Evolutionary conservation across 2,888 invertebrate genomes (phyloP).

Genomic region (Plemyria rubiginata): DNA sequence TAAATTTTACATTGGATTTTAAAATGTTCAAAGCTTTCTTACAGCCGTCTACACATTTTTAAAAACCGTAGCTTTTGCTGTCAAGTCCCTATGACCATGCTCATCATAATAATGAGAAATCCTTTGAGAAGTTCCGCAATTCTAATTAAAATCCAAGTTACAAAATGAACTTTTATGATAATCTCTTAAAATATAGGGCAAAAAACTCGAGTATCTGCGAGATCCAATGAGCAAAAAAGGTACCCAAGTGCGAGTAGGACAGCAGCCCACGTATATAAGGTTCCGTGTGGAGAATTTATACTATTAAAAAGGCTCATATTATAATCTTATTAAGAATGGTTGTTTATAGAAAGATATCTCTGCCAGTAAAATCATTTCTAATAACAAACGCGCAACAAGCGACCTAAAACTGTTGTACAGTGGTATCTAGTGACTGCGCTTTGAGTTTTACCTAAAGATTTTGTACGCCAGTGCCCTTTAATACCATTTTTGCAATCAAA

Average conservation of each 20-base stretch:
- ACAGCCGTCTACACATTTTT: neutral
- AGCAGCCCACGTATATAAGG: neutral
- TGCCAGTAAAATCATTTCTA: too few relatives aligned
- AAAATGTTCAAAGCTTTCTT: neutral
- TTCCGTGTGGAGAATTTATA: neutral
- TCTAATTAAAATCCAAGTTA: slow-evolving; percentile 55
- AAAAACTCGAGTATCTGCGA: slow-evolving; percentile 46
- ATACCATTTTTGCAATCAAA: too few relatives aligned
- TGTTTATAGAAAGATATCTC: too few relatives aligned
- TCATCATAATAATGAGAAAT: slow-evolving; percentile 23
- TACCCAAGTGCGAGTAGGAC: slow-evolving; percentile 17
- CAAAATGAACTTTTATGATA: slow-evolving; percentile 55
- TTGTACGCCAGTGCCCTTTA: too few relatives aligned
- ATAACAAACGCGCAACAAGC: too few relatives aligned
- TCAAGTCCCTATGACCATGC: neutral
- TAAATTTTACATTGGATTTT: neutral
- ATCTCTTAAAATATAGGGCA: slow-evolving; percentile 59
- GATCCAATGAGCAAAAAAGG: slow-evolving; percentile 69
- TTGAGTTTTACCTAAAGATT: too few relatives aligned
- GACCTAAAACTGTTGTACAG: too few relatives aligned
- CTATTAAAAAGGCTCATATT: too few relatives aligned
- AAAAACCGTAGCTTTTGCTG: neutral
- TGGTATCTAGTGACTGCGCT: too few relatives aligned
- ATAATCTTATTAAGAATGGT: too few relatives aligned
- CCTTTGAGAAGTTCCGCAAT: slow-evolving; percentile 41